Evolutionary conservation across 2,888 invertebrate species (phyloP), one percentile per base, ranked within the genome.

Genomic region (Cataglyphis albicans): DNA sequence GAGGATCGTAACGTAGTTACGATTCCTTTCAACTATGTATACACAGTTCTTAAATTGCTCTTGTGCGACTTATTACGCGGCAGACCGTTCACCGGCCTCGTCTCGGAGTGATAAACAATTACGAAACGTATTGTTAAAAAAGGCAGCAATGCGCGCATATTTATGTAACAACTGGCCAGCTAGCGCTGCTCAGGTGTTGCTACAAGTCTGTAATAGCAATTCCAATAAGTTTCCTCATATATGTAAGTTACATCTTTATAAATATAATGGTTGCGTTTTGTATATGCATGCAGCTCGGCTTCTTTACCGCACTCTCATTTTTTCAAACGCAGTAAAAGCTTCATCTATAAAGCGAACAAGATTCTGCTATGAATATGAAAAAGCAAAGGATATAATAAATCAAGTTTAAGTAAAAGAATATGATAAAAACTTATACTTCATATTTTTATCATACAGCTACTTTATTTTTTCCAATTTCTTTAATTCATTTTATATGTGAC

Each of bases 41-140:
- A 21, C 12, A 63, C 12, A 65, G 52, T 67, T 41, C 57, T 76
- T 29, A 68, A 75, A 76, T 76, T 76, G 55, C 41, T 57, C 68
- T 76, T 67, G 52, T 67, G 41, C 57, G 68, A 57, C 41, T 67
- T 67, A 76, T 68, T 76, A 76, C 21, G 65, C 41, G 15, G 57
- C 48, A 61, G 70, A 63, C 68, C 67, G 48, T 57, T 38, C 32
- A 35, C 59, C 72, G 72, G 21, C 63, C 52, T 7, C 80, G 86
- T 82, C 73, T 82, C 83, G 86, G 70, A 68, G 89, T 84, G 90
- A 89, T 91, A 91, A 92, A 89, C 89, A 92, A 93, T 93, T 92
- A 91, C 90, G 92, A 92, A 92, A 92, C 91, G 89, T 88, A 91
- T 92, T 92, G 92, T 92, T 91, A 88, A 90, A 90, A 89, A 88